phyloP scores from a whole-genome alignment of 37 sponge, comb jelly and placozoan genomes.

The Mnemiopsis leidyi region DNA sequence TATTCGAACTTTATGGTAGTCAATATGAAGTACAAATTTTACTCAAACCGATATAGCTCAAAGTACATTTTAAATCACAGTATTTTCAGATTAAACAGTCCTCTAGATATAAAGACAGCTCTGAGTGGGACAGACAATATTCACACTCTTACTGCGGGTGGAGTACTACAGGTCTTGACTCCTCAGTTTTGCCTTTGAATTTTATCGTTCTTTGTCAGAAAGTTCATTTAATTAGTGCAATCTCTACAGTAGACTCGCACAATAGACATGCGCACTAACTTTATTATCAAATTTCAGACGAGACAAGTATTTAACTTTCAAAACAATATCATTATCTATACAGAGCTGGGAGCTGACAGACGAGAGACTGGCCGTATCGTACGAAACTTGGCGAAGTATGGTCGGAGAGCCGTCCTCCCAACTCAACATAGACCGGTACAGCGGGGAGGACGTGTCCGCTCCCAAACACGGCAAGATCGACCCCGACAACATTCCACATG shows the following conservation, averaged over 20 bases:
- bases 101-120: not conserved
- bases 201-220: no score
- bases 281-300: no score
- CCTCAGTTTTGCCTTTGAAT: no score
- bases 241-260: no score
- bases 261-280: no score
- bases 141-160: not conserved
- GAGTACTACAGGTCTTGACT: not conserved
- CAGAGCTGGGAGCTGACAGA: constrained; percentile 54
- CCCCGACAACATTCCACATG: constrained; percentile 81
- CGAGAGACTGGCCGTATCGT: not conserved
- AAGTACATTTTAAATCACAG: no score
- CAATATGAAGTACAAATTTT: no score
- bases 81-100: not conserved
- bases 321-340: no score
- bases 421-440: constrained; percentile 56
- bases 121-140: not conserved
- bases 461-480: constrained; percentile 93
- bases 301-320: no score
- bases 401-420: constrained; percentile 40
- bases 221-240: no score
- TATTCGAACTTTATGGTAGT: no score
- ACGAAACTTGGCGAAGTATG: constrained; percentile 36
- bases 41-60: no score
- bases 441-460: constrained; percentile 68